These are phyloP conservation scores for Yasuhikotakia modesta DNA, from an alignment of 2,797 vertebrate genomes.

Conservation along the genomic window DNA sequence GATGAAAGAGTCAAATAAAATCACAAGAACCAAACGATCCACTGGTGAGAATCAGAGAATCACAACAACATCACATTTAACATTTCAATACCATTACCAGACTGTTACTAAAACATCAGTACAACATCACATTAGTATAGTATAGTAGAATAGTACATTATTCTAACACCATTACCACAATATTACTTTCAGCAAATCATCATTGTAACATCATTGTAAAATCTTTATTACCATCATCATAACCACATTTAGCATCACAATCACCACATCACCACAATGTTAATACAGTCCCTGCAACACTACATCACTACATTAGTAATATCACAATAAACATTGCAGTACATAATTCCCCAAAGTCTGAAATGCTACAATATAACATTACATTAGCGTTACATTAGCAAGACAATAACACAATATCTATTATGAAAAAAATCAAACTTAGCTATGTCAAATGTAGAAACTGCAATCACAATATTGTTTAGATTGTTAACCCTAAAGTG, in stretches of 20 bases:
- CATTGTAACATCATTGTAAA: background rate
- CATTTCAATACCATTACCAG: background rate
- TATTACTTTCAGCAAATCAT: background rate
- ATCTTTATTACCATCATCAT: background rate
- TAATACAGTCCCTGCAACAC: too few species aligned
- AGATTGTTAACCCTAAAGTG: background rate
- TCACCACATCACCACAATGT: background rate
- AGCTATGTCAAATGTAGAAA: too few species aligned
- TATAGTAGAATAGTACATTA: too few species aligned
- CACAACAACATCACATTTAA: background rate
- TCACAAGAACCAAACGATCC: slow-evolving; percentile 17
- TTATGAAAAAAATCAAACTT: too few species aligned
- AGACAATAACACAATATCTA: background rate
- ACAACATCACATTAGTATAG: too few species aligned
- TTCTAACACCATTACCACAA: background rate
- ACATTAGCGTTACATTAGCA: background rate
- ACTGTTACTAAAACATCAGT: background rate
- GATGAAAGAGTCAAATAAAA: slow-evolving; percentile 38
- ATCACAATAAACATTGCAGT: background rate
- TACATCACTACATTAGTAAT: background rate
- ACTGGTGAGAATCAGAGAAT: slow-evolving; percentile 61
- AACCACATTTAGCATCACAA: background rate
- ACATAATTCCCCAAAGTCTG: background rate
- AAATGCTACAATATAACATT: too few species aligned
- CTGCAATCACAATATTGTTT: too few species aligned